Conservation (phyloP, 2,113 vertebrate species). For the Glaucomys volans region DNA sequence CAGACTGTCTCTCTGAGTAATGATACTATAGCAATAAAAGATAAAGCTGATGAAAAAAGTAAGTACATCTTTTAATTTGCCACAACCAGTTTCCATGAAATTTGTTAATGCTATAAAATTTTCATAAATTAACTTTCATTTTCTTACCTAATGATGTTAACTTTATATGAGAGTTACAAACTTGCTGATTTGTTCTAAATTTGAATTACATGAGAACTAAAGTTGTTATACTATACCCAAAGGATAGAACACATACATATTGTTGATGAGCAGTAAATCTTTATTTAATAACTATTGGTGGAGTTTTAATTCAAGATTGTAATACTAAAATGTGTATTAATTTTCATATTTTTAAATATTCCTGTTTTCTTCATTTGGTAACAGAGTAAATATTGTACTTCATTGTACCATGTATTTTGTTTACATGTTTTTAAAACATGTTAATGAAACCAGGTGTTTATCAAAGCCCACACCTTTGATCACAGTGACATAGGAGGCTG, state of each 20-base stretch:
- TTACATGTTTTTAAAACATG: not conserved
- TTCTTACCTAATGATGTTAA: slow-evolving; percentile 39
- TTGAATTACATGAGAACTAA: slow-evolving; percentile 38
- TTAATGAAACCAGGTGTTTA: too few species aligned
- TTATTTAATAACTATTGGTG: slow-evolving; percentile 19
- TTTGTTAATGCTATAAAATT: slow-evolving; percentile 34
- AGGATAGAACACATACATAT: not conserved
- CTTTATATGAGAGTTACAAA: slow-evolving; percentile 32
- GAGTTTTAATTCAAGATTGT: slow-evolving; percentile 44
- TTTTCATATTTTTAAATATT: slow-evolving; percentile 39
- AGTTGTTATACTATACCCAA: not conserved
- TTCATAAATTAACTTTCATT: slow-evolving; percentile 47
- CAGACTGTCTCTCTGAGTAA: slow-evolving; percentile 95
- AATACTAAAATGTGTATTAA: slow-evolving; percentile 30
- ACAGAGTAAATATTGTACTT: slow-evolving; percentile 13
- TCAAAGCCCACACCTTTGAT: too few species aligned
- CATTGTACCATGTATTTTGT: slow-evolving; percentile 12
- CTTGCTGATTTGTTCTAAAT: slow-evolving; percentile 39
- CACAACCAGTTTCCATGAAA: slow-evolving; percentile 14
- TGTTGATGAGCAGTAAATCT: slow-evolving; percentile 32
- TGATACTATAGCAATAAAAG: slow-evolving; percentile 94
- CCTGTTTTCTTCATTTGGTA: slow-evolving; percentile 46
- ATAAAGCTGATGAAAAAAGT: slow-evolving; percentile 96
- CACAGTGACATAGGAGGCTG: too few species aligned
- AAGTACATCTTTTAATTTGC: slow-evolving; percentile 65